A percentile compares a stretch with the other conserved stretches of the same genome.
These are phyloP conservation scores for Scaptomyza caliginosa DNA, from an alignment of 2,888 invertebrate species.

Conservation along the genomic window DNA sequence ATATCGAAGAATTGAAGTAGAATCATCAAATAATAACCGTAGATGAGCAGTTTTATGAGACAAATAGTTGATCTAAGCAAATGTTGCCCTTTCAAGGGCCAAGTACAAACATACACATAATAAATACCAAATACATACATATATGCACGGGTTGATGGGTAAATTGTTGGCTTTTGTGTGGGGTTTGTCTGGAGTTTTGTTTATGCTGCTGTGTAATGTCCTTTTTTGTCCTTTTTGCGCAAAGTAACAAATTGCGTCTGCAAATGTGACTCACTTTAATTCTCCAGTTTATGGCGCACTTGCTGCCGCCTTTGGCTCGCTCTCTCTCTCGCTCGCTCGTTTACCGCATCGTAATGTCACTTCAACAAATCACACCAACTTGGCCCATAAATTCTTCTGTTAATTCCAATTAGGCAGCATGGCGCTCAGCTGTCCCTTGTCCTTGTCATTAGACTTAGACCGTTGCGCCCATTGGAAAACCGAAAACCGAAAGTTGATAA, in stretches of 20 bases:
- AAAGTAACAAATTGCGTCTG: constrained; percentile 72
- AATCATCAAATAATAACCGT: too few species aligned
- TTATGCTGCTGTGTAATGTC: constrained; percentile 63
- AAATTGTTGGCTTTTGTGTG: neutral
- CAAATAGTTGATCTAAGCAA: constrained; percentile 33
- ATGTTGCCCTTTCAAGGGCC: constrained; percentile 25
- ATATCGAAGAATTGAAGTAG: too few species aligned
- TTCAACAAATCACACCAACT: constrained; percentile 83
- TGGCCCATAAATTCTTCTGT: constrained; percentile 82
- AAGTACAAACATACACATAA: constrained; percentile 7
- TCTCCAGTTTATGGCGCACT: constrained; percentile 52
- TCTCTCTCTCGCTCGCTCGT: constrained; percentile 29
- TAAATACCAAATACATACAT: neutral
- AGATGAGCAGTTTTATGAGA: constrained; percentile 27
- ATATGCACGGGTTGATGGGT: constrained; percentile 6
- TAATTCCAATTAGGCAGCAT: constrained; percentile 83
- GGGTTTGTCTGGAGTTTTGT: constrained; percentile 68
- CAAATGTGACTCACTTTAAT: constrained; percentile 63
- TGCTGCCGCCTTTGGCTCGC: constrained; percentile 17
- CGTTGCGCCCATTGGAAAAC: neutral
- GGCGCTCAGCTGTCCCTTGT: constrained; percentile 75
- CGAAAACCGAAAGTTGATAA: constrained; percentile 37
- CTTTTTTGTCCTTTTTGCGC: constrained; percentile 59
- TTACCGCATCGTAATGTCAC: constrained; percentile 81
- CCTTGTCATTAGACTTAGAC: constrained; percentile 22